A percentile compares a stretch with the other conserved stretches of the same genome.
Conservation (phyloP, 2,113 vertebrate genomes). For the Camelus bactrianus region DNA sequence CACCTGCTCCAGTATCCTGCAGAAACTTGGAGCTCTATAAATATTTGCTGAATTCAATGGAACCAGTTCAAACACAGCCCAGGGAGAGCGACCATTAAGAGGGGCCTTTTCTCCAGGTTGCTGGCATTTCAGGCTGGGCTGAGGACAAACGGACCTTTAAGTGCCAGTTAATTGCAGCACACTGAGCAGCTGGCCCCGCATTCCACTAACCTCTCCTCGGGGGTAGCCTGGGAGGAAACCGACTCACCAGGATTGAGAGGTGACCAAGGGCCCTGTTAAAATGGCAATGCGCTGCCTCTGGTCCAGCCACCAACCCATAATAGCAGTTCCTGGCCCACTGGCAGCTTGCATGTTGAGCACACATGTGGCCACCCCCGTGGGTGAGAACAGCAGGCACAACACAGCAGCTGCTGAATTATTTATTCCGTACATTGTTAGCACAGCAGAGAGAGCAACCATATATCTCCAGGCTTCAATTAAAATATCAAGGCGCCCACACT, state of each 20-base stretch:
- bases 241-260: not conserved
- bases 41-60: constrained; percentile 48
- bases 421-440: constrained; percentile 80
- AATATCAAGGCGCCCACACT: constrained; percentile 76
- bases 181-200: not conserved
- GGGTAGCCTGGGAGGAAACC: not conserved
- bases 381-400: constrained; percentile 62
- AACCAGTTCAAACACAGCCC: not conserved
- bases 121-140: constrained; percentile 12
- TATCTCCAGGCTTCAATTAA: constrained; percentile 78
- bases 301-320: not conserved
- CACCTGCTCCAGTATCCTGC: not conserved
- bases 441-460: constrained; percentile 77
- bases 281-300: not conserved
- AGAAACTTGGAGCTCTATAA: constrained; percentile 28
- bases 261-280: not conserved
- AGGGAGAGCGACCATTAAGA: not conserved
- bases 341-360: not conserved
- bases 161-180: constrained; percentile 25
- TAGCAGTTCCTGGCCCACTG: constrained; percentile 1
- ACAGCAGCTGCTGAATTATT: constrained; percentile 84
- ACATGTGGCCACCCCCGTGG: constrained; percentile 51
- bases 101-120: not conserved
- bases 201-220: not conserved
- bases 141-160: constrained; percentile 13